These are phyloP conservation scores for Loriculus beryllinus DNA, from an alignment of 2,797 vertebrate genomes.

Conservation along the genomic window DNA sequence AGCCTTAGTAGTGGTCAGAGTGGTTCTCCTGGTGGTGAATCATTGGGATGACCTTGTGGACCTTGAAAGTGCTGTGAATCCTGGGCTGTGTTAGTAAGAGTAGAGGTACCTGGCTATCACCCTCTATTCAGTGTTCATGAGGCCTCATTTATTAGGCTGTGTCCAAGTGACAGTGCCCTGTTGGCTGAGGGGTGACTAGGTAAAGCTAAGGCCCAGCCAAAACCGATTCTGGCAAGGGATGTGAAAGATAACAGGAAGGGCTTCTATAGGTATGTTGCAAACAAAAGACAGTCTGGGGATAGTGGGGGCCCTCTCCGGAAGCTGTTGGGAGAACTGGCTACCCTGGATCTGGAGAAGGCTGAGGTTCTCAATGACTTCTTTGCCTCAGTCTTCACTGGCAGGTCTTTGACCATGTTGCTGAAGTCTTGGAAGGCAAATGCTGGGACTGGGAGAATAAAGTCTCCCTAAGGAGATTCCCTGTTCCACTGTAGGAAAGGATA, in stretches of 20 bases:
- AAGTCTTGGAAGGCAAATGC: not conserved
- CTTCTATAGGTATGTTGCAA: not conserved
- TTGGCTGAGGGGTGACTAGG: not conserved
- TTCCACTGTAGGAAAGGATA: not conserved
- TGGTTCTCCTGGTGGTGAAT: not conserved
- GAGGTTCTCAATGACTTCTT: not conserved
- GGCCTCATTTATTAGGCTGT: not conserved
- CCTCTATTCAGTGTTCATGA: not conserved
- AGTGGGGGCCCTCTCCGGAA: not conserved
- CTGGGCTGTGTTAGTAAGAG: not conserved
- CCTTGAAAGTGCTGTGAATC: not conserved
- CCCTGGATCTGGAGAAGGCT: not conserved
- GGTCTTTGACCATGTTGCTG: not conserved
- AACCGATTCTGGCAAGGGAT: not conserved
- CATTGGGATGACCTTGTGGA: not conserved
- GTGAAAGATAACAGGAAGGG: not conserved
- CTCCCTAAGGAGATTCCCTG: not conserved
- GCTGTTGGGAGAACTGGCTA: not conserved
- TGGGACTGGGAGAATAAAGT: not conserved
- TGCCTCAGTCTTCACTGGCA: not conserved
- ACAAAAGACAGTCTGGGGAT: not conserved
- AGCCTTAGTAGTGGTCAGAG: not conserved
- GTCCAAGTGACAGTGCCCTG: not conserved
- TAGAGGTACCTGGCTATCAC: not conserved
- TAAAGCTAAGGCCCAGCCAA: not conserved